These are phyloP conservation scores for Rhodinocichla rosea DNA, from an alignment of 2,113 vertebrate species.

Conservation along the genomic window DNA sequence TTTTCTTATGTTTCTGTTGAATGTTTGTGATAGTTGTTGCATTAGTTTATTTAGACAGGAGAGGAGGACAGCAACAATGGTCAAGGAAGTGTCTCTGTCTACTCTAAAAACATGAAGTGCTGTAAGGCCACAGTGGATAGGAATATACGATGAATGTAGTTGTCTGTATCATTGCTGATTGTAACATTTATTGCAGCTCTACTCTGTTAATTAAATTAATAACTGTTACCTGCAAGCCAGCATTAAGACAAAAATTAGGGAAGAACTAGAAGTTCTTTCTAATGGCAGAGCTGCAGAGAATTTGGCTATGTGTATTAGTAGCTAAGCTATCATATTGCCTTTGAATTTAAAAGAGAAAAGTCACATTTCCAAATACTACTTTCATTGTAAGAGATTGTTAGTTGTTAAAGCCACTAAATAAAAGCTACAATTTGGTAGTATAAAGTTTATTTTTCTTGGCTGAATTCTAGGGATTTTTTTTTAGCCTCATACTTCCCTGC, in stretches of 20 bases:
- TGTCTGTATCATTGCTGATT: neutral
- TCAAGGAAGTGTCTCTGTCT: neutral
- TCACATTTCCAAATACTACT: neutral
- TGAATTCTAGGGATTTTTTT: neutral
- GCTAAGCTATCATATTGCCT: neutral
- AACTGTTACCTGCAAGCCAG: neutral
- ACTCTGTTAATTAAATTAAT: neutral
- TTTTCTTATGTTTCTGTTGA: neutral
- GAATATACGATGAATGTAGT: neutral
- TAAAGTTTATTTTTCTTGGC: slow-evolving; percentile 44
- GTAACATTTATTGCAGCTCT: neutral
- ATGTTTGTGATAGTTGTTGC: neutral
- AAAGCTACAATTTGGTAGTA: slow-evolving; percentile 18
- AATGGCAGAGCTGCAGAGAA: neutral
- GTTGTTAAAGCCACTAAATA: slow-evolving; percentile 10
- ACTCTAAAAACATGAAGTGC: neutral
- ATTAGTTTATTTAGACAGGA: neutral
- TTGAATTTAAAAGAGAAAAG: neutral
- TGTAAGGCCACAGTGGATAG: neutral
- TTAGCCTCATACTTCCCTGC: slow-evolving; percentile 5
- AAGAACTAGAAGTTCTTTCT: neutral
- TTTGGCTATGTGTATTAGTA: neutral
- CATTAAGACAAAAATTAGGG: neutral
- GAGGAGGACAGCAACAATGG: neutral
- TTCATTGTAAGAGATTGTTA: neutral